Conservation (phyloP, 2,888 invertebrate species). For the Coleophora deauratella region DNA sequence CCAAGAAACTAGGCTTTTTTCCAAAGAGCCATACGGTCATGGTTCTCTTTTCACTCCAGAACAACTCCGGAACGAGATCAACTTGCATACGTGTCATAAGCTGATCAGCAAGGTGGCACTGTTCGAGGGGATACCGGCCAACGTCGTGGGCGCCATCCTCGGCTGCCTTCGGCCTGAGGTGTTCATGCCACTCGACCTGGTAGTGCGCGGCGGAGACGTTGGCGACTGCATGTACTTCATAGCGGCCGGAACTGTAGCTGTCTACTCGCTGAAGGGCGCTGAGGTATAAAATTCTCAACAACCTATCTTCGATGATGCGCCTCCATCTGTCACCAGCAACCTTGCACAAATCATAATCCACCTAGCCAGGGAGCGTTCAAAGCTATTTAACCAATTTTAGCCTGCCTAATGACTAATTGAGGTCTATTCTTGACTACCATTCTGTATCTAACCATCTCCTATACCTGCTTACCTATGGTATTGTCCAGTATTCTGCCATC, state of each 20-base stretch:
- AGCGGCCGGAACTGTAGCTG: conserved; percentile 75
- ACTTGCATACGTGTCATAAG: conserved; percentile 66
- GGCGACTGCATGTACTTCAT: conserved; percentile 80
- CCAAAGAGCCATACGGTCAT: too few relatives aligned
- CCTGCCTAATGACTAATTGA: too few relatives aligned
- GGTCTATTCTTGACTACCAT: too few relatives aligned
- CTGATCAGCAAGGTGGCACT: conserved; percentile 70
- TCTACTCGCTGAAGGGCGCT: conserved; percentile 73
- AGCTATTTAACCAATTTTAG: too few relatives aligned
- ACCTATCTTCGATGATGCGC: background rate
- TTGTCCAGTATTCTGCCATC: too few relatives aligned
- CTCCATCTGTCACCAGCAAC: background rate
- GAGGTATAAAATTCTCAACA: too few relatives aligned
- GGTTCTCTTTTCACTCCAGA: too few relatives aligned
- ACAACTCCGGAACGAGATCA: conserved; percentile 68
- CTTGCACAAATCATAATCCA: too few relatives aligned
- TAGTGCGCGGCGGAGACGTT: conserved; percentile 70
- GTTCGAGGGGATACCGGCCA: conserved; percentile 64
- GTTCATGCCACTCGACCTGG: conserved; percentile 75
- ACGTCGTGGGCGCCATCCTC: conserved; percentile 66
- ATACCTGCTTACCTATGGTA: too few relatives aligned
- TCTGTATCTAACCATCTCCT: too few relatives aligned
- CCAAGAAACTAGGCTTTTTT: too few relatives aligned
- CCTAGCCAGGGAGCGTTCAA: too few relatives aligned
- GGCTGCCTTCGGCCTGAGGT: conserved; percentile 70